phyloP scores from a whole-genome alignment of 2,888 invertebrate species.

The Andricus quercusramuli region DNA sequence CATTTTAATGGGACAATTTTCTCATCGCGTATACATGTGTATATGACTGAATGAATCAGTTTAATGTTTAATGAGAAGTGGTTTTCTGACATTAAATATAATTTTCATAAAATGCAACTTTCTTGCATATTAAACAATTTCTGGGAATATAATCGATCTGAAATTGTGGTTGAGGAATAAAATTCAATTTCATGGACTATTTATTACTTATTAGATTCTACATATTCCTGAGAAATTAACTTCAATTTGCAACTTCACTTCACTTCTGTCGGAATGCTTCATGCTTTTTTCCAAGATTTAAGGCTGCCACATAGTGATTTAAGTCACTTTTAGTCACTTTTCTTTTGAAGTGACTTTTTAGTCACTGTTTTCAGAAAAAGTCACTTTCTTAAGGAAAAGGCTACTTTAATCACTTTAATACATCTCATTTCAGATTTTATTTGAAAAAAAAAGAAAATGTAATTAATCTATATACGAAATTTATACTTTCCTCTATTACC shows the following conservation, averaged over 20 bases:
- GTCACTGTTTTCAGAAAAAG: too few species aligned
- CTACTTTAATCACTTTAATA: too few species aligned
- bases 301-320: too few species aligned
- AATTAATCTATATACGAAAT: too few species aligned
- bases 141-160: background rate
- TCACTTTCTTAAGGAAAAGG: too few species aligned
- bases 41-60: background rate
- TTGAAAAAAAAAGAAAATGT: too few species aligned
- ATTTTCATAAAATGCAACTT: background rate
- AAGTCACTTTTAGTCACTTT: too few species aligned
- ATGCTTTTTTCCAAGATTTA: too few species aligned
- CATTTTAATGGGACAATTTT: background rate
- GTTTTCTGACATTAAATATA: constrained; percentile 7
- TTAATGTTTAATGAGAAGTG: background rate
- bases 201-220: constrained; percentile 8
- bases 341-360: too few species aligned
- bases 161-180: constrained; percentile 19
- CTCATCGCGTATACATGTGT: background rate
- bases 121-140: constrained; percentile 30
- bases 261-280: background rate
- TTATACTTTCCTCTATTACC: too few species aligned
- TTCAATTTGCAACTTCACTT: background rate
- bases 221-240: background rate
- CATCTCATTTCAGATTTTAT: too few species aligned
- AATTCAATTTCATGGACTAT: constrained; percentile 4